Conservation (phyloP, 2,888 invertebrate species). For the Sminthurinus aureus region DNA sequence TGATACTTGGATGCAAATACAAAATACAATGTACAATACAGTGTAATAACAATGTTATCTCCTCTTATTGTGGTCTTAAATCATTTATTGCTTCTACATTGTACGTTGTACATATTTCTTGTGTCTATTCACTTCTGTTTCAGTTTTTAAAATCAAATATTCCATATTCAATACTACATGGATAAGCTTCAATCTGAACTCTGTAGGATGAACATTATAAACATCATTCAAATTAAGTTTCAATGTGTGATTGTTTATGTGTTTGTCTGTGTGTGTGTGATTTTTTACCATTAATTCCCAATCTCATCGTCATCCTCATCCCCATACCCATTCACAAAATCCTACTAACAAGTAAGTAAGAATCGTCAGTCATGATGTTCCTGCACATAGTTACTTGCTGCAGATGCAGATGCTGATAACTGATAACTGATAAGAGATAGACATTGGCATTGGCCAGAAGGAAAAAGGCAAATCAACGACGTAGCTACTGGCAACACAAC, state of each 20-base stretch:
- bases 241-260: background rate
- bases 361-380: conserved; percentile 6
- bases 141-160: background rate
- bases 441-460: background rate
- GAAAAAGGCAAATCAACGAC: background rate
- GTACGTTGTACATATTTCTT: background rate
- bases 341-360: no score
- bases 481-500: background rate
- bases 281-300: background rate
- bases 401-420: background rate
- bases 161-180: background rate
- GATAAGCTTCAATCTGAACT: no score
- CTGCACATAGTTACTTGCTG: background rate
- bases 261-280: no score
- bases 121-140: no score
- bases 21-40: background rate
- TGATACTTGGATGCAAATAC: background rate
- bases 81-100: background rate
- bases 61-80: background rate
- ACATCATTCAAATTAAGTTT: conserved; percentile 11
- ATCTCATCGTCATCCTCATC: conserved; percentile 12
- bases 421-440: background rate
- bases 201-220: no score
- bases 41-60: background rate
- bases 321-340: background rate